Conservation (phyloP, 2,113 vertebrate species). For the Ceyx margarethae region DNA sequence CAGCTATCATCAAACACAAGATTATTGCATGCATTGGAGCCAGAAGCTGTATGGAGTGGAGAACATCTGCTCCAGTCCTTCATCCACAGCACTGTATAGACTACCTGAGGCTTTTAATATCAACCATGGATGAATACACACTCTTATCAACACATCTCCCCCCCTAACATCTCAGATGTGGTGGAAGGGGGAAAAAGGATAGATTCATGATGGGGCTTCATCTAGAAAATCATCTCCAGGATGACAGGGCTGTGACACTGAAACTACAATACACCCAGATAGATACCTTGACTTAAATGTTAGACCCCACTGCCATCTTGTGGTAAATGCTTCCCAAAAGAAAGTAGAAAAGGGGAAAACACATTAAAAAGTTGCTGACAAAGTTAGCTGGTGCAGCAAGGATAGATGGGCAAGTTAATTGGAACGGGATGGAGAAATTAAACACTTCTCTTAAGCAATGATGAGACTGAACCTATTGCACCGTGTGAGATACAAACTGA, state of each 20-base stretch:
- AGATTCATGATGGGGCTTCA: background rate
- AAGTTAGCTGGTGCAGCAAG: background rate
- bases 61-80: background rate
- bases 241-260: background rate
- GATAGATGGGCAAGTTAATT: accelerated
- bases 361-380: accelerated
- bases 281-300: background rate
- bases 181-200: background rate
- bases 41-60: background rate
- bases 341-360: background rate
- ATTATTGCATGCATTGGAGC: accelerated
- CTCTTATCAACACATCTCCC: background rate
- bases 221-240: background rate
- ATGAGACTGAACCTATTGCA: background rate
- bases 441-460: accelerated
- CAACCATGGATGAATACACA: accelerated
- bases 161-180: background rate
- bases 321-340: conserved; percentile 30
- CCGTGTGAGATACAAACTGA: accelerated
- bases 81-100: accelerated
- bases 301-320: conserved; percentile 72
- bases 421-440: background rate
- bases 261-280: background rate
- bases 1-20: background rate
- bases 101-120: background rate